Percentiles rank a stretch among this genome's conserved stretches.
phyloP scores from a whole-genome alignment of 2,888 invertebrate species.

The Drosophila eohydei region DNA sequence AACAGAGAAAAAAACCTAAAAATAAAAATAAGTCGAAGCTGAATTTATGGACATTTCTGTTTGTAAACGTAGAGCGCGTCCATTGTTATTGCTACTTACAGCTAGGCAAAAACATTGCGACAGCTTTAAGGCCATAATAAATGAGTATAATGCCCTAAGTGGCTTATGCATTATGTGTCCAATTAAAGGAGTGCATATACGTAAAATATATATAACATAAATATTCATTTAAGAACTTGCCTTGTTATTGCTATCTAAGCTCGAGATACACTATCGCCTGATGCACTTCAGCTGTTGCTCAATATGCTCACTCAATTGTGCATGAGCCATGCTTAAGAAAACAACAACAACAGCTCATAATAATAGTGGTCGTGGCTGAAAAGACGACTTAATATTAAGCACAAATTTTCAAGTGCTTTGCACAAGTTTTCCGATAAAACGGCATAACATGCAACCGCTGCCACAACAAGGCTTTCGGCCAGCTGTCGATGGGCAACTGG shows the following conservation, averaged over 20 bases:
- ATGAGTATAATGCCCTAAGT: slow-evolving; percentile 1
- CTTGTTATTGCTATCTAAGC: neutral
- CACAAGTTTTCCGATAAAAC: slow-evolving; percentile 67
- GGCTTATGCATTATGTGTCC: neutral
- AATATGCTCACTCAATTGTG: slow-evolving; percentile 7
- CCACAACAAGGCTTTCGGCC: slow-evolving; percentile 54
- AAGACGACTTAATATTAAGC: slow-evolving; percentile 50
- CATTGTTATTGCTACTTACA: slow-evolving; percentile 16
- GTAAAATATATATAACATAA: neutral
- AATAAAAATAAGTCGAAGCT: neutral
- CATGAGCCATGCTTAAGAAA: slow-evolving; percentile 17
- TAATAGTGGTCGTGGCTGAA: neutral
- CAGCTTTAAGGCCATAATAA: slow-evolving; percentile 24
- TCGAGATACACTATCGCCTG: neutral
- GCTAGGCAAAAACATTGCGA: neutral
- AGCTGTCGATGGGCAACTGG: slow-evolving; percentile 63
- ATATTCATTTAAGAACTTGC: neutral
- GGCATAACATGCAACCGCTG: slow-evolving; percentile 52
- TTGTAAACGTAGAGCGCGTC: slow-evolving; percentile 15
- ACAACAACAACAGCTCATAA: slow-evolving; percentile 5
- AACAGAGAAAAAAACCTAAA: neutral
- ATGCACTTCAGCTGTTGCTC: slow-evolving; percentile 1
- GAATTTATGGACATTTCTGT: slow-evolving; percentile 48
- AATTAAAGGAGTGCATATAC: neutral
- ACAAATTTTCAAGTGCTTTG: slow-evolving; percentile 60